These are phyloP conservation scores for Drosophila ercepeae DNA, from an alignment of 1,140 invertebrate genomes.

Conservation along the genomic window DNA sequence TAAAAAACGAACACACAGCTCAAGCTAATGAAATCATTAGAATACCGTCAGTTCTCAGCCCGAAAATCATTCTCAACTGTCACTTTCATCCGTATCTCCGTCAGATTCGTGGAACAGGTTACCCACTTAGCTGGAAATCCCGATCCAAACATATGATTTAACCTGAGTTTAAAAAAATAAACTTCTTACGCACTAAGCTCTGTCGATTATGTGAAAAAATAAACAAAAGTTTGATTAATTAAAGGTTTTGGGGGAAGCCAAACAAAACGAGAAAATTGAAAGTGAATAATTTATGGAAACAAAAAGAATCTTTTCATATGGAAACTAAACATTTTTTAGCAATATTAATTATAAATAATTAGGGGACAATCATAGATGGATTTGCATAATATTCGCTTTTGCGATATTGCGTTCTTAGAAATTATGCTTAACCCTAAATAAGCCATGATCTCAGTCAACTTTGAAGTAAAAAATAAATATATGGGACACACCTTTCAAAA, in stretches of 20 bases:
- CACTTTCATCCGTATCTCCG: conserved; percentile 46
- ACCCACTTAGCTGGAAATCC: conserved; percentile 18
- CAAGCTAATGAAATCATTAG: conserved; percentile 62
- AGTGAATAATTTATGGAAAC: conserved; percentile 39
- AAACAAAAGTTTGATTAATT: conserved; percentile 49
- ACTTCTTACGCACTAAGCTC: conserved; percentile 8
- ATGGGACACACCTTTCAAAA: background rate
- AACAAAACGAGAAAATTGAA: conserved; percentile 28
- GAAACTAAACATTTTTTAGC: too few relatives aligned
- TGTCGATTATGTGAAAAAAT: conserved; percentile 13
- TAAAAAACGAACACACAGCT: conserved; percentile 6
- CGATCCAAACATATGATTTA: conserved; percentile 45
- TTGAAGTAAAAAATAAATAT: background rate
- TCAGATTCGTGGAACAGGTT: conserved; percentile 57
- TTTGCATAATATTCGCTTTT: background rate
- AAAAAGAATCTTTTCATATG: background rate
- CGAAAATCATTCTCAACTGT: conserved; percentile 36
- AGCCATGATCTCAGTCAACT: background rate
- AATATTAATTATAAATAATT: conserved; percentile 7
- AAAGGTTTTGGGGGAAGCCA: background rate
- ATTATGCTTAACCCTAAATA: background rate
- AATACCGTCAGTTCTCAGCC: conserved; percentile 36
- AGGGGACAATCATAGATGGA: background rate
- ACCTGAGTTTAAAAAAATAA: conserved; percentile 8
- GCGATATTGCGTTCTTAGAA: background rate